phyloP scores from a whole-genome alignment of 2,888 invertebrate genomes.

The Prosapia bicincta region DNA sequence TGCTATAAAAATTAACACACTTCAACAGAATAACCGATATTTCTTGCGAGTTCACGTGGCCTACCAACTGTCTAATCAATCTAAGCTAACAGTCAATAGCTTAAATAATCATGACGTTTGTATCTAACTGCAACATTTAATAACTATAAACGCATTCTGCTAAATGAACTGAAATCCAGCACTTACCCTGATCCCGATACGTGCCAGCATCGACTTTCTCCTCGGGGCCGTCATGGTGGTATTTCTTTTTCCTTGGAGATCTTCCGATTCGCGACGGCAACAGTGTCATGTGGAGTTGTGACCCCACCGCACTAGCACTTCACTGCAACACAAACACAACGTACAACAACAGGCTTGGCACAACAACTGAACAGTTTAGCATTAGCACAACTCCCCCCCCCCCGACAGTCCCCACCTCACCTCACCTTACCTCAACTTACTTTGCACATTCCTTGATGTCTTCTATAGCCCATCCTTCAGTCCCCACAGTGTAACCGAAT shows the following conservation, averaged over 20 bases:
- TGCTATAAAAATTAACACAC: too few relatives aligned
- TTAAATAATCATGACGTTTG: too few relatives aligned
- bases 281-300: not conserved
- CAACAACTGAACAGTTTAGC: not conserved
- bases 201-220: slow-evolving; percentile 24
- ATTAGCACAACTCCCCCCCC: too few relatives aligned
- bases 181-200: slow-evolving; percentile 28
- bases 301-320: not conserved
- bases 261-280: not conserved
- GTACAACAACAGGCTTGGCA: not conserved
- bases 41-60: too few relatives aligned
- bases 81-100: too few relatives aligned
- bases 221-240: slow-evolving; percentile 15
- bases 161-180: too few relatives aligned
- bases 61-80: too few relatives aligned
- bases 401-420: not conserved
- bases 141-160: too few relatives aligned
- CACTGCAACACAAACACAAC: not conserved
- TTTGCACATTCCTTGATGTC: not conserved
- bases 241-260: slow-evolving; percentile 21
- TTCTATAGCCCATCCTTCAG: too few relatives aligned
- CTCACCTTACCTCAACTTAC: not conserved
- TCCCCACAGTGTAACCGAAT: too few relatives aligned
- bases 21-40: too few relatives aligned
- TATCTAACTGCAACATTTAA: too few relatives aligned